Evolutionary conservation across 1,140 invertebrate genomes (phyloP).

Genomic region (Drosophila malerkotliana): DNA sequence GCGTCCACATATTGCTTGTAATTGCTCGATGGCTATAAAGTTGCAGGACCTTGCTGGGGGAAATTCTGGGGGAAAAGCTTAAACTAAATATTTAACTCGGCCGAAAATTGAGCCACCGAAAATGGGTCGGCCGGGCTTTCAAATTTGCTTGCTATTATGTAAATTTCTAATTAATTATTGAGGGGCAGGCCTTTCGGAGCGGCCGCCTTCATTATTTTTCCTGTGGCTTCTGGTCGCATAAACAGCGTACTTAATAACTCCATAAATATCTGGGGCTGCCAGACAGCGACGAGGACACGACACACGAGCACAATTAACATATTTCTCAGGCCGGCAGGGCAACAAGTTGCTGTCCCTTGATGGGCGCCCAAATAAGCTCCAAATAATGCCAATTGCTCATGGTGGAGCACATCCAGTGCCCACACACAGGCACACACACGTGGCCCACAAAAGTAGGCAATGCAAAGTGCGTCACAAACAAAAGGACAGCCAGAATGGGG

Average conservation of each 20-base stretch:
- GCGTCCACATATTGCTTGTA: constrained; percentile 53
- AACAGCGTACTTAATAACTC: constrained; percentile 66
- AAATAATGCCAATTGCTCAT: constrained; percentile 55
- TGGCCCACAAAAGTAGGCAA: constrained; percentile 49
- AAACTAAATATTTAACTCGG: constrained; percentile 74
- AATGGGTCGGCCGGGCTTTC: constrained; percentile 3
- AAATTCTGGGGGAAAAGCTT: constrained; percentile 12
- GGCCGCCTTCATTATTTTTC: constrained; percentile 19
- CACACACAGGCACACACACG: constrained; percentile 21
- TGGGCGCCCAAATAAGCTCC: constrained; percentile 54
- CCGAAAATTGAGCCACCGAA: constrained; percentile 45
- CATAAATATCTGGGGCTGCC: constrained; percentile 44
- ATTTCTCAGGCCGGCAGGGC: constrained; percentile 44
- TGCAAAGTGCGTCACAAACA: constrained; percentile 57
- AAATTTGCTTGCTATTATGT: constrained; percentile 46
- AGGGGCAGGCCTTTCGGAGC: constrained; percentile 42
- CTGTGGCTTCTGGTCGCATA: constrained; percentile 26
- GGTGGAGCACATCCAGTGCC: constrained; percentile 38
- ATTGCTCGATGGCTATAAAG: constrained; percentile 71
- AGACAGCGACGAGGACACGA: constrained; percentile 14
- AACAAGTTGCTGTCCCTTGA: constrained; percentile 58
- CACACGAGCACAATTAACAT: constrained; percentile 70
- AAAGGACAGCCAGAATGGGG: constrained; percentile 1
- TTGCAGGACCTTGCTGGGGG: constrained; percentile 30
- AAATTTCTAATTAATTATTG: constrained; percentile 66